These are phyloP conservation scores for Etheostoma nigrum DNA, from an alignment of 2,797 vertebrate genomes.

Conservation along the genomic window DNA sequence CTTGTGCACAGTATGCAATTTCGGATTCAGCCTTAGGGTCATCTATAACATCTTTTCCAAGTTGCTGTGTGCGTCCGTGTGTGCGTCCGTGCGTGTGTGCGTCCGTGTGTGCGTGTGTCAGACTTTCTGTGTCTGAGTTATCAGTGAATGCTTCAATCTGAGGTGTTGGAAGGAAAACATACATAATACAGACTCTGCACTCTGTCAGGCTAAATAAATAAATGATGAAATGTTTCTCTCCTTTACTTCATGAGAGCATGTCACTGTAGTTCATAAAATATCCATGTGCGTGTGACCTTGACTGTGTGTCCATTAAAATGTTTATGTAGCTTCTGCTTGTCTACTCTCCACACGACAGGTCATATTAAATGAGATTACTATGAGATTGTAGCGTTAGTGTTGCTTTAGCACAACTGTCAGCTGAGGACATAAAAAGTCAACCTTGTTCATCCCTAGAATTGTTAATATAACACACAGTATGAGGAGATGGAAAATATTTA, in stretches of 20 bases:
- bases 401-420: not conserved
- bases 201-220: conserved; percentile 10
- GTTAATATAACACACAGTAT: not conserved
- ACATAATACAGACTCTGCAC: not conserved
- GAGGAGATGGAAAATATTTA: not conserved
- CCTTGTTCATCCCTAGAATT: not conserved
- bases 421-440: not conserved
- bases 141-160: not conserved
- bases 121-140: not conserved
- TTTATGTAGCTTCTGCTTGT: conserved; percentile 7
- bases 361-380: not conserved
- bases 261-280: conserved; percentile 23
- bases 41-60: too few relatives aligned
- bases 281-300: conserved; percentile 29
- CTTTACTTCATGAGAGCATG: conserved; percentile 20
- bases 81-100: not conserved
- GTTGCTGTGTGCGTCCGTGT: not conserved
- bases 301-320: not conserved
- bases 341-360: not conserved
- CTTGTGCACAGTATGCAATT: too few relatives aligned
- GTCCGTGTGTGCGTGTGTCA: not conserved
- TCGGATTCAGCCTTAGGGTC: too few relatives aligned
- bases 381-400: not conserved
- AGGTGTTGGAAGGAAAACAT: not conserved
- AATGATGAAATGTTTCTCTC: conserved; percentile 14